phyloP scores from a whole-genome alignment of 2,797 vertebrate species.

The Mus spretus region DNA sequence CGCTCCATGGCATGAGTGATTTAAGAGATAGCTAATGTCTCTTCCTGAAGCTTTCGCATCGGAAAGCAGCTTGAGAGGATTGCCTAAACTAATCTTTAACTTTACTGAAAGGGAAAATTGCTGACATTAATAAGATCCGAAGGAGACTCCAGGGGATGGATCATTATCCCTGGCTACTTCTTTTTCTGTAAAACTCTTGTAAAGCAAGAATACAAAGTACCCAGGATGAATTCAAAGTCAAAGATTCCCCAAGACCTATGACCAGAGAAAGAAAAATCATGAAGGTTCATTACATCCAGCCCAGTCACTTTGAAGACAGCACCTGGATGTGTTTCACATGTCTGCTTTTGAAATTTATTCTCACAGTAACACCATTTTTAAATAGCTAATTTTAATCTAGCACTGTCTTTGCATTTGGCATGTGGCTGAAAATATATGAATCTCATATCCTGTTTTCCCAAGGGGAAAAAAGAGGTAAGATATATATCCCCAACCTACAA shows the following conservation, averaged over 20 bases:
- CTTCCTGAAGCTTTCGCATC: conserved; percentile 3
- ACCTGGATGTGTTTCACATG: neutral
- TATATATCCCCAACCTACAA: neutral
- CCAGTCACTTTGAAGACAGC: neutral
- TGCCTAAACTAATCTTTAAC: conserved; percentile 51
- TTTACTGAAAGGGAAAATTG: conserved; percentile 41
- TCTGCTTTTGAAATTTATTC: conserved; percentile 47
- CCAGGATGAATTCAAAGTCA: neutral
- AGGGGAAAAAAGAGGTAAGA: neutral
- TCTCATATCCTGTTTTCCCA: neutral
- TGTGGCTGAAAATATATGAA: neutral
- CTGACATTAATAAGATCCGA: conserved; percentile 16
- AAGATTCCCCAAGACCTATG: neutral
- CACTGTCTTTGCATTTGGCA: neutral
- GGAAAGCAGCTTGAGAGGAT: conserved; percentile 39
- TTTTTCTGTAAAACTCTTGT: conserved; percentile 36
- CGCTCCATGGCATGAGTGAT: neutral
- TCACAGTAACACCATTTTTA: neutral
- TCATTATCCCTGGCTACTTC: neutral
- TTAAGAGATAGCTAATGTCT: neutral
- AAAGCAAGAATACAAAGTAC: conserved; percentile 23
- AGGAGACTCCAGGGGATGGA: neutral
- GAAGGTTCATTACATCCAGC: neutral
- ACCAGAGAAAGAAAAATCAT: neutral
- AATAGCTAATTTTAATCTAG: neutral